These are phyloP conservation scores for Nannospalax galili DNA, from an alignment of 2,113 vertebrate species.

Conservation along the genomic window DNA sequence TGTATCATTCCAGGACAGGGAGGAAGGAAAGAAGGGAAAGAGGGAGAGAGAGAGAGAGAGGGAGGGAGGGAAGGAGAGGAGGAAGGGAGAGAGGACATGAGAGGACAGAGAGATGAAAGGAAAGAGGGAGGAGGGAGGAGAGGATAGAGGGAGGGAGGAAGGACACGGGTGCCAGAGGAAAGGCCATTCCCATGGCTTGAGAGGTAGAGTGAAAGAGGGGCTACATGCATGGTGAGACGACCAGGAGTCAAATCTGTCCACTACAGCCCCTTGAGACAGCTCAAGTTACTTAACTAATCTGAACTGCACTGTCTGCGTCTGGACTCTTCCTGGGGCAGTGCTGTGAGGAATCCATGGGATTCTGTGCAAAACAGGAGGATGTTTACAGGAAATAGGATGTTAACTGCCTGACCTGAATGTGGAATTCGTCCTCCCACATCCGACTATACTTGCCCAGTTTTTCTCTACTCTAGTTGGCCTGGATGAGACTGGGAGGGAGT, in stretches of 20 bases:
- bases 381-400: background rate
- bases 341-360: background rate
- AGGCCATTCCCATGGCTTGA: background rate
- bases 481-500: background rate
- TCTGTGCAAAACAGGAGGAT: background rate
- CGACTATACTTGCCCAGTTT: too few species aligned
- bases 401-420: background rate
- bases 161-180: background rate
- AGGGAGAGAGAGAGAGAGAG: background rate
- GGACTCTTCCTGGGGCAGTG: background rate
- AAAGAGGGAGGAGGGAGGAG: background rate
- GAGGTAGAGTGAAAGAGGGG: background rate
- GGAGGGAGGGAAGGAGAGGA: background rate
- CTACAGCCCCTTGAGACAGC: background rate
- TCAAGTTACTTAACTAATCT: background rate
- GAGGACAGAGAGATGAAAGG: background rate
- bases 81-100: rapidly evolving
- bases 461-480: background rate
- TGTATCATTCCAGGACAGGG: background rate
- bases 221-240: background rate
- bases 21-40: background rate
- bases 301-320: background rate
- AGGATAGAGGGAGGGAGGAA: background rate
- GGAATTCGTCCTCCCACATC: background rate
- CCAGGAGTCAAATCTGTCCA: background rate